Conservation (phyloP, 2,113 vertebrate species). For the Chaetura pelagica region DNA sequence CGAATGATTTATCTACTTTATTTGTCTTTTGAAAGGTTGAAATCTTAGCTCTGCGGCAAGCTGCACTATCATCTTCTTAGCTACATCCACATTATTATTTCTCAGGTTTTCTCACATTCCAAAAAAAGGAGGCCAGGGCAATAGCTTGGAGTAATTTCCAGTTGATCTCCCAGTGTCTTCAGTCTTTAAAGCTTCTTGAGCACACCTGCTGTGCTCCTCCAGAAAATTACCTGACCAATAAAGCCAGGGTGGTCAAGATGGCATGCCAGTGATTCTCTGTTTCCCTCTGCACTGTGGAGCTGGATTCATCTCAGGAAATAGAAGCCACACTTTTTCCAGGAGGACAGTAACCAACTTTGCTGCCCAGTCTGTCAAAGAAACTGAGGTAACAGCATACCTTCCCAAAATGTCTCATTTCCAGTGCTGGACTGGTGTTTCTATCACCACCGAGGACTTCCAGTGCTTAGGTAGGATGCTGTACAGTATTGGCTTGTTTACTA, state of each 20-base stretch:
- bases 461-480: neutral
- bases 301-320: neutral
- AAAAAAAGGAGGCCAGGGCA: neutral
- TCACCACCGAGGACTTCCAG: neutral
- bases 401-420: accelerated
- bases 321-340: neutral
- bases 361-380: neutral
- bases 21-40: neutral
- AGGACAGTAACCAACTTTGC: neutral
- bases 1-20: neutral
- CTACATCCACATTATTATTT: neutral
- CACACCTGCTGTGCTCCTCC: neutral
- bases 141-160: neutral
- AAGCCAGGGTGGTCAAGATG: neutral
- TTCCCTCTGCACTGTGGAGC: neutral
- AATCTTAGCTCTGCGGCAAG: neutral
- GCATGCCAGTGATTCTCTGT: neutral
- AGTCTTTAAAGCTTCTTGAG: neutral
- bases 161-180: neutral
- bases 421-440: neutral
- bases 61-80: neutral
- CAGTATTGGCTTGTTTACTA: neutral
- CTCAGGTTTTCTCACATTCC: neutral
- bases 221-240: neutral
- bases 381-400: neutral